These are phyloP conservation scores for Poeciliopsis paucimaculata DNA, from an alignment of 2,797 vertebrate genomes.

Conservation along the genomic window DNA sequence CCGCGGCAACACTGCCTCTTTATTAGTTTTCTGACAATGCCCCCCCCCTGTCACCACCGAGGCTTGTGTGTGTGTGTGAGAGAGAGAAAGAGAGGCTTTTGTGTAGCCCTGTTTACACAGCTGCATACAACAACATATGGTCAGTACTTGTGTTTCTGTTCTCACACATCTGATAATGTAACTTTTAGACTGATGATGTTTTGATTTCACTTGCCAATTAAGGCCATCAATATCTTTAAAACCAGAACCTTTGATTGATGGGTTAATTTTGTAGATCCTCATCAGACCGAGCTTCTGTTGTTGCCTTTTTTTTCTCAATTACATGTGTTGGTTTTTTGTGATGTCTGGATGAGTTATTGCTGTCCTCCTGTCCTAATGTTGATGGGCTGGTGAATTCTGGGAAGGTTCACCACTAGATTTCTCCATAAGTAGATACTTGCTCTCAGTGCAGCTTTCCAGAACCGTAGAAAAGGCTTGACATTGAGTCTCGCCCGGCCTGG, in stretches of 20 bases:
- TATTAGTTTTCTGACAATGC: slow-evolving; percentile 81
- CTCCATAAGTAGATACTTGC: not conserved
- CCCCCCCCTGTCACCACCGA: slow-evolving; percentile 45
- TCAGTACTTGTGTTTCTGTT: slow-evolving; percentile 11
- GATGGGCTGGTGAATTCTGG: not conserved
- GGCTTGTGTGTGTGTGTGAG: slow-evolving; percentile 13
- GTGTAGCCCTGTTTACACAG: slow-evolving; percentile 53
- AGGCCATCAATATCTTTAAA: slow-evolving; percentile 39
- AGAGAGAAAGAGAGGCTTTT: slow-evolving; percentile 11
- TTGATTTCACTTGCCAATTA: slow-evolving; percentile 44
- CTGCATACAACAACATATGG: slow-evolving; percentile 45
- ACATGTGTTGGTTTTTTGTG: not conserved
- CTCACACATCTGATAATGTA: slow-evolving; percentile 32
- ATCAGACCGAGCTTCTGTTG: slow-evolving; percentile 22
- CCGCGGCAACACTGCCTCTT: slow-evolving; percentile 70
- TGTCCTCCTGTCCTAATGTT: not conserved
- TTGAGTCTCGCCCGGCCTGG: not conserved
- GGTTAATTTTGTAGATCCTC: slow-evolving; percentile 30
- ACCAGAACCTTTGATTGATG: slow-evolving; percentile 52
- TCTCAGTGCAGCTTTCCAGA: not conserved
- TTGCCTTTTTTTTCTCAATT: not conserved
- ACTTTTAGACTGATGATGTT: slow-evolving; percentile 21
- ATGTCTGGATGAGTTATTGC: not conserved
- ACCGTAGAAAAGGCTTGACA: not conserved
- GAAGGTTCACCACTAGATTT: not conserved